Evolutionary conservation across 2,113 vertebrate species (phyloP).

Genomic region (Bungarus multicinctus): DNA sequence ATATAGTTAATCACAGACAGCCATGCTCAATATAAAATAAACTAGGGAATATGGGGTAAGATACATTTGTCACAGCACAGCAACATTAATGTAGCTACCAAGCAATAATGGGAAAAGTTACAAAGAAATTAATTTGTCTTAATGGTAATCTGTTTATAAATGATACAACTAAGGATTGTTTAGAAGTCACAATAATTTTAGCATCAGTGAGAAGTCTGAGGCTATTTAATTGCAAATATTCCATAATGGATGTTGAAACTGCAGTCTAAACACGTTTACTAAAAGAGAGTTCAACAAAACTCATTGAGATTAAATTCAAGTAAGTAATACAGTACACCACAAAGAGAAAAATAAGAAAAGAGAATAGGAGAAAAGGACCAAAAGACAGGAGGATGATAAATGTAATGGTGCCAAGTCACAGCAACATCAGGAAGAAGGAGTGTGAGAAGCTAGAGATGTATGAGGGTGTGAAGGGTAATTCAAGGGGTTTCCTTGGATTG

Average conservation of each 20-base stretch:
- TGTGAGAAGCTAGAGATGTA: neutral
- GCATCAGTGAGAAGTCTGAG: neutral
- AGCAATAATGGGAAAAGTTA: neutral
- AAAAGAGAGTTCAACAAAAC: neutral
- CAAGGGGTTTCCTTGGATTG: neutral
- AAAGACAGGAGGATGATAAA: neutral
- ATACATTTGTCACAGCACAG: neutral
- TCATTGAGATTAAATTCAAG: neutral
- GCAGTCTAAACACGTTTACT: neutral
- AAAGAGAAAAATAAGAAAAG: neutral
- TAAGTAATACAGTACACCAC: neutral
- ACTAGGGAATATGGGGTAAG: neutral
- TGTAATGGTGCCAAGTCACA: neutral
- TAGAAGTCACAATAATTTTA: neutral
- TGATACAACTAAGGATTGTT: neutral
- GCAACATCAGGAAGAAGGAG: neutral
- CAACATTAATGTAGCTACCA: neutral
- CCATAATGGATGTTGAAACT: neutral
- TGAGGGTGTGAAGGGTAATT: neutral
- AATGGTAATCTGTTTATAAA: neutral
- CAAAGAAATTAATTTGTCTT: neutral
- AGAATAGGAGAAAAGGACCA: neutral
- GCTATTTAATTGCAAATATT: neutral
- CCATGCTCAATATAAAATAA: neutral
- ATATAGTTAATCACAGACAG: neutral